These are phyloP conservation scores for Montipora capitata DNA, from an alignment of 92 coral and sea anemone species.

Conservation along the genomic window DNA sequence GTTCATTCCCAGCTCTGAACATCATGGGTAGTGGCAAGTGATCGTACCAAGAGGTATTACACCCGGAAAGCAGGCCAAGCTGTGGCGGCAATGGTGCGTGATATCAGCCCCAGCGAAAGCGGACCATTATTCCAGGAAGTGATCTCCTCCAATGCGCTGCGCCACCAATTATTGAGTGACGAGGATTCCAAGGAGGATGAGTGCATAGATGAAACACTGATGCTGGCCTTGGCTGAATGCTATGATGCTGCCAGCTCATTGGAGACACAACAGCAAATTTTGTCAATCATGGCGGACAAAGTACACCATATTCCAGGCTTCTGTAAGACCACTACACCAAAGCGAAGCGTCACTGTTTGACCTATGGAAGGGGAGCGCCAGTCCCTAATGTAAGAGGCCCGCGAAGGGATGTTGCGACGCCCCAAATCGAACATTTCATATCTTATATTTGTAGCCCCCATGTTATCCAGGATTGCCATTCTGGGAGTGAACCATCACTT, in stretches of 20 bases:
- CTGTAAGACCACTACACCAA: neutral
- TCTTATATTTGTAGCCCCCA: constrained; percentile 7
- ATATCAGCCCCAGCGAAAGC: neutral
- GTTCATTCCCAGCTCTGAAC: neutral
- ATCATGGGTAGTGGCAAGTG: neutral
- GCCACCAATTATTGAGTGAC: neutral
- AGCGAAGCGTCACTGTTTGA: constrained; percentile 2
- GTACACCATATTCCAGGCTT: neutral
- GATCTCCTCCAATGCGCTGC: constrained; percentile 1
- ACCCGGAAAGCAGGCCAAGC: neutral
- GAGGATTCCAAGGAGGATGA: neutral
- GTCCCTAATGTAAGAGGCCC: neutral
- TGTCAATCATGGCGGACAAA: neutral
- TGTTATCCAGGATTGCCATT: constrained; percentile 5
- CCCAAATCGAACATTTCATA: constrained; percentile 3
- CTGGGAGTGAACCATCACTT: neutral
- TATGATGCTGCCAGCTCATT: neutral
- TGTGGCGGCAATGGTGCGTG: neutral
- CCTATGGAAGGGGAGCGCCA: constrained; percentile 1
- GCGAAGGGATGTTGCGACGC: neutral
- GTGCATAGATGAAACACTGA: neutral
- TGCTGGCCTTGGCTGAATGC: constrained; percentile 9
- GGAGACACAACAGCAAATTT: neutral
- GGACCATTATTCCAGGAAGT: neutral
- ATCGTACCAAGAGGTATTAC: too few species aligned